These are phyloP conservation scores for Dryobates pubescens DNA, from an alignment of 2,797 vertebrate genomes.

Conservation along the genomic window DNA sequence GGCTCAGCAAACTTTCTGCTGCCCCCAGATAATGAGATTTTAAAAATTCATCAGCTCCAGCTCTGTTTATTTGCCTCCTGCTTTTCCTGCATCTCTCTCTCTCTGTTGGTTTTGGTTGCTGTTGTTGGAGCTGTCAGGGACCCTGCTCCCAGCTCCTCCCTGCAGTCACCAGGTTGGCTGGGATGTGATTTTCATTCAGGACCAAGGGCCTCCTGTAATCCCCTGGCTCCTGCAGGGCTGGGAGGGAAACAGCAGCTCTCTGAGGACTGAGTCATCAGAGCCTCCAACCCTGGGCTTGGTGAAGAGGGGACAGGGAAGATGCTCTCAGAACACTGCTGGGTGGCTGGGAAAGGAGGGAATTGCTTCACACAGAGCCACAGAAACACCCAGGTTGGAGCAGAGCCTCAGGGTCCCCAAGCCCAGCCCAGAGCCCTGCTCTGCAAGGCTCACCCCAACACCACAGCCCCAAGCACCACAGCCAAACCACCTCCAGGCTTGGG, in stretches of 20 bases:
- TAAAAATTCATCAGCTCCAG: conserved; percentile 63
- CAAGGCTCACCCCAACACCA: no score
- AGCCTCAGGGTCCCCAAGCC: no score
- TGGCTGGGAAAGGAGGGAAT: no score
- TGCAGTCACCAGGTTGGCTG: conserved; percentile 27
- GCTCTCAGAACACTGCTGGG: neutral
- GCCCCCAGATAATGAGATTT: conserved; percentile 65
- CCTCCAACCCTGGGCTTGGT: neutral
- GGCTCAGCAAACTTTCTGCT: conserved; percentile 37
- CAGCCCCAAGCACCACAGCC: no score
- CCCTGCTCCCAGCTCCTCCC: conserved; percentile 16
- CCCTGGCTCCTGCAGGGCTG: conserved; percentile 17
- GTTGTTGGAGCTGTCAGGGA: neutral
- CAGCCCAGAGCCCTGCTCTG: no score
- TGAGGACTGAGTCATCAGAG: conserved; percentile 1
- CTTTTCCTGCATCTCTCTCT: neutral
- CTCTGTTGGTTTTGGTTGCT: neutral
- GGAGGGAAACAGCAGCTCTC: conserved; percentile 23
- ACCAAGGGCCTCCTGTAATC: neutral
- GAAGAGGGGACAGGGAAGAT: neutral
- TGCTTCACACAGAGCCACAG: no score
- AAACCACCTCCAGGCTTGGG: no score
- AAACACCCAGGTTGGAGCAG: no score
- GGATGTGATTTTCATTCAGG: conserved; percentile 44
- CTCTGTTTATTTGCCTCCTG: conserved; percentile 38